phyloP scores from a whole-genome alignment of 2,797 vertebrate genomes.

The Perodicticus potto region DNA sequence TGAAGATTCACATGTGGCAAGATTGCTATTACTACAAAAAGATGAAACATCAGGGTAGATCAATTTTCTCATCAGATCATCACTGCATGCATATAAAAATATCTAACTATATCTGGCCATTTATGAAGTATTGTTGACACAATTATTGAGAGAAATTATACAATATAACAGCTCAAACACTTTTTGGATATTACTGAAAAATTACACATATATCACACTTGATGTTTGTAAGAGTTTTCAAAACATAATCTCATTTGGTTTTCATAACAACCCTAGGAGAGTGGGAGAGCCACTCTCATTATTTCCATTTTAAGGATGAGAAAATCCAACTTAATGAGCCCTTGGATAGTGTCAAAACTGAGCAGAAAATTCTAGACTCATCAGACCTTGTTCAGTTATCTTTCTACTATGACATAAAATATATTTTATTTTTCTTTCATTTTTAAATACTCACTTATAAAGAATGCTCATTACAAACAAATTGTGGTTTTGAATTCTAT shows the following conservation, averaged over 20 bases:
- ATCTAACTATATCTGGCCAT: background rate
- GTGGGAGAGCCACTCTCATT: background rate
- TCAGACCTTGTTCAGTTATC: background rate
- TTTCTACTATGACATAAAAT: background rate
- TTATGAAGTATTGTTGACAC: background rate
- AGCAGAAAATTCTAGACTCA: background rate
- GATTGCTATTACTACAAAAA: conserved; percentile 10
- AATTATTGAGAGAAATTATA: background rate
- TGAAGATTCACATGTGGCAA: background rate
- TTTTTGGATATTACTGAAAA: conserved; percentile 17
- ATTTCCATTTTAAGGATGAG: conserved; percentile 8
- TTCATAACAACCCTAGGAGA: background rate
- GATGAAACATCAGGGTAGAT: conserved; percentile 3
- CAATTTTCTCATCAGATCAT: conserved; percentile 23
- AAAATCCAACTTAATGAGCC: background rate
- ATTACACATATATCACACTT: background rate
- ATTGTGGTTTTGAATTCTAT: background rate
- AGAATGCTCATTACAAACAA: background rate
- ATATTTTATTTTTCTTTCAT: background rate
- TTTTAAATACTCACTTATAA: conserved; percentile 16
- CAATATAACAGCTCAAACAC: background rate
- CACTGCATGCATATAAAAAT: conserved; percentile 33
- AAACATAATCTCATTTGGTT: background rate
- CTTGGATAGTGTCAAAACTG: background rate
- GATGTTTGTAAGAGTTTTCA: conserved; percentile 23